phyloP scores from a whole-genome alignment of 2,113 vertebrate genomes.

The Bucco capensis region DNA sequence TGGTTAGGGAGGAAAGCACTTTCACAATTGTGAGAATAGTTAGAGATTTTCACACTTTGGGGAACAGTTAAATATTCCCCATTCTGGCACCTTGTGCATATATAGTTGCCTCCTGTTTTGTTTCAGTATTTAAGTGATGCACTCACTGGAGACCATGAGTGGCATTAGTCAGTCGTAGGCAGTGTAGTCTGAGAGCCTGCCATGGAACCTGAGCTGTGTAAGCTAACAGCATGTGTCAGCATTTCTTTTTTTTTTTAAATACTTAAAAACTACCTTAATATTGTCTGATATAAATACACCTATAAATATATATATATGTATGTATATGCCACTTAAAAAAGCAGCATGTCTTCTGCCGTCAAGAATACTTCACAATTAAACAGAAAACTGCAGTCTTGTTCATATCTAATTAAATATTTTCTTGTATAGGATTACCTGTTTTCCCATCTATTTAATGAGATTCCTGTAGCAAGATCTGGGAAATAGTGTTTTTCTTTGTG shows the following conservation, averaged over 20 bases:
- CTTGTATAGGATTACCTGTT: background rate
- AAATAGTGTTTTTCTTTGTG: background rate
- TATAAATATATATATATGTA: background rate
- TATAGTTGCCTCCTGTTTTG: background rate
- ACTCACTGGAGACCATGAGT: background rate
- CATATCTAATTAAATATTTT: background rate
- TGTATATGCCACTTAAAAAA: background rate
- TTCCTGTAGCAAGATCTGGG: background rate
- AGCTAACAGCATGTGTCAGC: background rate
- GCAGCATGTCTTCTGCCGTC: background rate
- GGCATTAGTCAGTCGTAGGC: background rate
- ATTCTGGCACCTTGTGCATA: fast-evolving
- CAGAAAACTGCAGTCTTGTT: background rate
- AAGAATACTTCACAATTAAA: background rate
- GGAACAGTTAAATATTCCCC: background rate
- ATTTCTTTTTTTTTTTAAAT: background rate
- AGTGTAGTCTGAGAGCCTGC: background rate
- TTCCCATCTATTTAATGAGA: background rate
- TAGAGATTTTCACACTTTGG: no score
- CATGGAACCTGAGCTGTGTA: background rate
- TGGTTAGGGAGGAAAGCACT: fast-evolving
- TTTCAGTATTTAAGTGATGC: background rate
- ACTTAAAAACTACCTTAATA: background rate
- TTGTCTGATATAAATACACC: background rate
- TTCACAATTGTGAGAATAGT: fast-evolving